These are phyloP conservation scores for Geopemphigus sp. DNA, from an alignment of 1,140 invertebrate genomes.

Conservation along the genomic window DNA sequence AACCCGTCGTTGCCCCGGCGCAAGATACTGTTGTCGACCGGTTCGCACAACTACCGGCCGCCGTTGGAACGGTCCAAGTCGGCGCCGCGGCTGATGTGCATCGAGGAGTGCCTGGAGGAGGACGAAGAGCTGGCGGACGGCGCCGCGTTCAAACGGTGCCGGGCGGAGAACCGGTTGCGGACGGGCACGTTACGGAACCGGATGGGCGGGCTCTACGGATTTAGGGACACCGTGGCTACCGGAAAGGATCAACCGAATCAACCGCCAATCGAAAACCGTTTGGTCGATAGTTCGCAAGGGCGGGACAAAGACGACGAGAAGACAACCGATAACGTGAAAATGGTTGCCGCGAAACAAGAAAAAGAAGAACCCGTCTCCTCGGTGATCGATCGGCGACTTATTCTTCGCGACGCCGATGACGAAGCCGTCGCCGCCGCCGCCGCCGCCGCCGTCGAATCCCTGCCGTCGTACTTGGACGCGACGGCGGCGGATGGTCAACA, in stretches of 20 bases:
- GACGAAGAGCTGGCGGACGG: constrained; percentile 62
- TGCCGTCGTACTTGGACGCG: constrained; percentile 17
- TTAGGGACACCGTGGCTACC: background rate
- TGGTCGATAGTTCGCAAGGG: background rate
- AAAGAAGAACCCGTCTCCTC: too few species aligned
- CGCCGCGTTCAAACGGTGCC: constrained; percentile 4
- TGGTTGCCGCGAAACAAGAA: too few species aligned
- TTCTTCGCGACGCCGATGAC: too few species aligned
- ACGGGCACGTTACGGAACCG: constrained; percentile 43
- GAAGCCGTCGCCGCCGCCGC: too few species aligned
- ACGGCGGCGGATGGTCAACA: background rate
- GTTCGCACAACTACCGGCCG: constrained; percentile 79
- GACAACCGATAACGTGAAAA: background rate
- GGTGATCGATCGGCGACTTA: background rate
- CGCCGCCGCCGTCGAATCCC: background rate
- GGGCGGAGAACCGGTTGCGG: constrained; percentile 22
- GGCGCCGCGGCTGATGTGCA: constrained; percentile 89
- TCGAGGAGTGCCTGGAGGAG: constrained; percentile 87
- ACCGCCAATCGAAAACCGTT: background rate
- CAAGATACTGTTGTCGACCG: constrained; percentile 76
- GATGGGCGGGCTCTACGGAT: constrained; percentile 39
- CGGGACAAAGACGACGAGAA: background rate
- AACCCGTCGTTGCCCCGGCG: constrained; percentile 77
- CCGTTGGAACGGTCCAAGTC: constrained; percentile 91
- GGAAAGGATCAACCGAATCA: background rate